Conservation (phyloP, 2,113 vertebrate species). For the Thunnus maccoyii region DNA sequence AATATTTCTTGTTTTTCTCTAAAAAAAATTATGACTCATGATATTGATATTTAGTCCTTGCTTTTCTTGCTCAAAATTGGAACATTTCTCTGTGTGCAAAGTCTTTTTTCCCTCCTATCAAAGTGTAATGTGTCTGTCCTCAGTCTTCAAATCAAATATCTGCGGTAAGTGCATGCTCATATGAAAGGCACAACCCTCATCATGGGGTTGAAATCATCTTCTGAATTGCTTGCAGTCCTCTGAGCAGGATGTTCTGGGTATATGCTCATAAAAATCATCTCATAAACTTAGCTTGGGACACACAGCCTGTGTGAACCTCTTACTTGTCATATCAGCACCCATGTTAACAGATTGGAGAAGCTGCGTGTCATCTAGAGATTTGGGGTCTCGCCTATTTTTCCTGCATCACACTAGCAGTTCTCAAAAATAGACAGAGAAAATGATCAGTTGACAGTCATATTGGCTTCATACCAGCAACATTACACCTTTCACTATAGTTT, state of each 20-base stretch:
- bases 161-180: conserved; percentile 49
- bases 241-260: not conserved
- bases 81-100: conserved; percentile 6
- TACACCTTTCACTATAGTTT: too few relatives aligned
- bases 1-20: conserved; percentile 1
- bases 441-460: too few relatives aligned
- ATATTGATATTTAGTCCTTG: not conserved
- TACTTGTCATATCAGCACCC: too few relatives aligned
- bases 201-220: not conserved
- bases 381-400: too few relatives aligned
- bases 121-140: conserved; percentile 11
- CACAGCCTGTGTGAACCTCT: too few relatives aligned
- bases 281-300: too few relatives aligned
- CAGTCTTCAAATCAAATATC: not conserved
- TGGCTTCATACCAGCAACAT: too few relatives aligned
- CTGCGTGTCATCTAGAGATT: too few relatives aligned
- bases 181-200: conserved; percentile 49
- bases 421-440: too few relatives aligned
- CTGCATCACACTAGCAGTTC: too few relatives aligned
- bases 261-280: too few relatives aligned
- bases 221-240: not conserved
- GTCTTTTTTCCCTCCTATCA: conserved; percentile 14
- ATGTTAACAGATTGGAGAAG: too few relatives aligned
- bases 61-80: not conserved
- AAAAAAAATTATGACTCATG: conserved; percentile 25